Evolutionary conservation across 2,113 vertebrate species (phyloP).

Genomic region (Xiphias gladius): DNA sequence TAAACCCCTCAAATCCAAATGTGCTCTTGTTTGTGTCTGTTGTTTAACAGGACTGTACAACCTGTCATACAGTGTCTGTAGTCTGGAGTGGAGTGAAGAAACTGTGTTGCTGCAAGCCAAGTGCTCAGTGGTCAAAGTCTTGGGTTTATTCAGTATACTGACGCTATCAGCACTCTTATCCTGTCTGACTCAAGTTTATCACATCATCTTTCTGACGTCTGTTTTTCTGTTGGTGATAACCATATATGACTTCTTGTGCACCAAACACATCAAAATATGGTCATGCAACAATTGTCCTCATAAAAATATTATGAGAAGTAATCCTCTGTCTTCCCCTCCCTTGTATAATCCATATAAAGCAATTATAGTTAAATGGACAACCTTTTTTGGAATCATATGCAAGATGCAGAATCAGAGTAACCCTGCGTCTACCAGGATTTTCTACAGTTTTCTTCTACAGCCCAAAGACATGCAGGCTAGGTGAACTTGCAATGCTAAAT

Average conservation of each 20-base stretch:
- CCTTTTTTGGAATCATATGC: conserved; percentile 30
- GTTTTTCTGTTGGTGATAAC: background rate
- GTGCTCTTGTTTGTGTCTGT: background rate
- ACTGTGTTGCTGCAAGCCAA: background rate
- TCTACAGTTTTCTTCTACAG: too few relatives aligned
- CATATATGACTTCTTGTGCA: background rate
- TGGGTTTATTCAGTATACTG: conserved; percentile 20
- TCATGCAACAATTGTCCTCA: background rate
- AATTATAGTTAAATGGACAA: background rate
- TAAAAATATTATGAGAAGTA: background rate
- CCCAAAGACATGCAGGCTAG: too few relatives aligned
- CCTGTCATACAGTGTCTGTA: background rate
- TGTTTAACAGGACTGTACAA: background rate
- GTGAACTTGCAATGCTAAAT: too few relatives aligned
- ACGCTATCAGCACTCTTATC: background rate
- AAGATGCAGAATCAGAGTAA: background rate
- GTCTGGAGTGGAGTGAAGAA: background rate
- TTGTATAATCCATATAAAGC: background rate
- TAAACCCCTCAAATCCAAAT: background rate
- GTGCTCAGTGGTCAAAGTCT: conserved; percentile 44
- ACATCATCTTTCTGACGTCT: background rate
- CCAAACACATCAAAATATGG: background rate
- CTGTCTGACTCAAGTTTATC: background rate
- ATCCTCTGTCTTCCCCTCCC: background rate
- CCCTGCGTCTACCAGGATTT: too few relatives aligned